These are phyloP conservation scores for Neogobius melanostomus DNA, from an alignment of 2,113 vertebrate genomes.

Conservation along the genomic window DNA sequence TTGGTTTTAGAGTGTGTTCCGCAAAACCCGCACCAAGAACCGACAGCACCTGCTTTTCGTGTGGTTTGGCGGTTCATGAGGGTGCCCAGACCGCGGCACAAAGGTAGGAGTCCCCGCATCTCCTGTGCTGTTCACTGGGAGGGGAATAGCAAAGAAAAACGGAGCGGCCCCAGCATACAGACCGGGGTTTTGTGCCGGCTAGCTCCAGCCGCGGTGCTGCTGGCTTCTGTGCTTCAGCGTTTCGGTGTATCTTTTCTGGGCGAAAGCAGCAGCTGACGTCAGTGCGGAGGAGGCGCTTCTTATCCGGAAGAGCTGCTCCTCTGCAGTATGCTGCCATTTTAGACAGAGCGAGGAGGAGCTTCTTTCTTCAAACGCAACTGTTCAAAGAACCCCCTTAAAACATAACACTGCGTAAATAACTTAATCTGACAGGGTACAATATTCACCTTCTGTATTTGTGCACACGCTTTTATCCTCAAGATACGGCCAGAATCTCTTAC, in stretches of 20 bases:
- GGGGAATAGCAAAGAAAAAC: neutral
- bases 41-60: constrained; percentile 51
- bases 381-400: neutral
- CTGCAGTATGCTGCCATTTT: constrained; percentile 72
- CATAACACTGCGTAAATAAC: neutral
- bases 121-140: constrained; percentile 33
- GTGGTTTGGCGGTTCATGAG: constrained; percentile 56
- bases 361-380: neutral
- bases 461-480: too few relatives aligned
- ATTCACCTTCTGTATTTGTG: rapidly evolving
- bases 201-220: constrained; percentile 42
- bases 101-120: constrained; percentile 64
- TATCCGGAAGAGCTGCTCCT: constrained; percentile 37
- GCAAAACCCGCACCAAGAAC: constrained; percentile 68
- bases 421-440: neutral
- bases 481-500: too few relatives aligned
- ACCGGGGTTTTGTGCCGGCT: constrained; percentile 46
- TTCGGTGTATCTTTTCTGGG: constrained; percentile 28
- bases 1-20: constrained; percentile 65
- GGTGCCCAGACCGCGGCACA: constrained; percentile 56
- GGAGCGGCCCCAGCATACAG: neutral
- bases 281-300: constrained; percentile 34
- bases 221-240: constrained; percentile 18
- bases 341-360: constrained; percentile 47
- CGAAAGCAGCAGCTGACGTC: constrained; percentile 44